Evolutionary conservation across 2,797 vertebrate genomes (phyloP), one percentile per base, ranked within the genome.

Genomic region (Propithecus deckenii): DNA sequence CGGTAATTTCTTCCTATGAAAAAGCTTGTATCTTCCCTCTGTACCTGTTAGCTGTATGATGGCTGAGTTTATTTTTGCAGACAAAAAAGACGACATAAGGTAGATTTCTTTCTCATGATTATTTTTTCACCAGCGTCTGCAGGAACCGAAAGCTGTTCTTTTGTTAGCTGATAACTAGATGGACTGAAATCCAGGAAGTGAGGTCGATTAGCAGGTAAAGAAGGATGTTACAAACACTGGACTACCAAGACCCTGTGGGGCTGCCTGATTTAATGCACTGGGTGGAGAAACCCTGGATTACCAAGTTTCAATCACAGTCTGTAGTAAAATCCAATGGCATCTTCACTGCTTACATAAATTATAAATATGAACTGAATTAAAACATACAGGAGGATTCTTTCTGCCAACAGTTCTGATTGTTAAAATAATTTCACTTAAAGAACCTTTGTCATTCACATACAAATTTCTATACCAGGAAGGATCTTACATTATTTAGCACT

Each of bases 301-400:
- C 98, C 98, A 98, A 98, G 98, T 99, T 99, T 99, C 98, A 99
- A 98, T 98, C 98, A 98, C 97, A 98, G 98, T 98, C 95, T 98
- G 94, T 96, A 98, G 97, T 96, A 99, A 99, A 99, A 98, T 98
- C 98, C 98, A 99, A 98, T 98, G 98, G 98, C 96, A 98, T 98
- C 97, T 98, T 98, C 98, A 95, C 96, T 98, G 93, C 96, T 97
- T 96, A 97, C 98, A 99, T 99, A 98, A 99, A 99, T 99, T 98
- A 99, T 98, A 98, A 98, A 98, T 98, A 98, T 93, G 88, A 98
- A 98, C 80, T 12, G 97, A 98, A 98, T 81, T 98, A 96, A 97
- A 97, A 91, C 86, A 96, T 78, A 80, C 28, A 81, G 93, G 95
- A 98, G 46, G 96, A 97, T 95, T 94, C 78, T 98, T 92, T 97